Evolutionary conservation across 2,888 invertebrate genomes (phyloP).

Genomic region (Drosophila demipolita): DNA sequence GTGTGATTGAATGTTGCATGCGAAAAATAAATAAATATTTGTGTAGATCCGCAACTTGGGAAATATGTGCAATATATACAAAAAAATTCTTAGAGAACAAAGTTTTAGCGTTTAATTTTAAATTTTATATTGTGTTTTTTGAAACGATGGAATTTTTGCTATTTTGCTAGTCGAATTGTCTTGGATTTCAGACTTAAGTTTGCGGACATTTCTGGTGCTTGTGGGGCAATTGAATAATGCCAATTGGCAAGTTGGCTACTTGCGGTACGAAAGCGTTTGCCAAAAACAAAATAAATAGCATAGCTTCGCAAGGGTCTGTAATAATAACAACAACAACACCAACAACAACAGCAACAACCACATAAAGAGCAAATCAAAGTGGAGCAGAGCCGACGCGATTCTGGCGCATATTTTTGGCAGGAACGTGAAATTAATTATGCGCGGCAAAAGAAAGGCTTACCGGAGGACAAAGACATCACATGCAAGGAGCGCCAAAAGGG

Average conservation of each 20-base stretch:
- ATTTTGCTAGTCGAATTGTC: slow-evolving; percentile 35
- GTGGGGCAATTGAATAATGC: slow-evolving; percentile 48
- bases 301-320: slow-evolving; percentile 14
- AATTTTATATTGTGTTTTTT: background rate
- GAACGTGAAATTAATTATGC: slow-evolving; percentile 78
- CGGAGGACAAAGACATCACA: slow-evolving; percentile 63
- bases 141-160: slow-evolving; percentile 21
- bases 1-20: slow-evolving; percentile 45
- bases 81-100: background rate
- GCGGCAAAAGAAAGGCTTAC: slow-evolving; percentile 66
- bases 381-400: slow-evolving; percentile 44
- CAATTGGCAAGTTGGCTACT: slow-evolving; percentile 53
- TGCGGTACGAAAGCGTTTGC: slow-evolving; percentile 36
- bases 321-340: slow-evolving; percentile 24
- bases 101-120: background rate
- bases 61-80: background rate
- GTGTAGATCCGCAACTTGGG: background rate
- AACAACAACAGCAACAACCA: slow-evolving; percentile 23
- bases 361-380: slow-evolving; percentile 54
- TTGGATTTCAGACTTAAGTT: slow-evolving; percentile 5
- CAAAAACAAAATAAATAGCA: slow-evolving; percentile 53
- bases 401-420: slow-evolving; percentile 77
- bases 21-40: background rate
- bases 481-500: slow-evolving; percentile 22
- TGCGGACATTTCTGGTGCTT: slow-evolving; percentile 5